Percentiles rank a stretch among this genome's conserved stretches.
Conservation (phyloP, 2,888 invertebrate species). For the Caenorhabditis zanzibari region DNA sequence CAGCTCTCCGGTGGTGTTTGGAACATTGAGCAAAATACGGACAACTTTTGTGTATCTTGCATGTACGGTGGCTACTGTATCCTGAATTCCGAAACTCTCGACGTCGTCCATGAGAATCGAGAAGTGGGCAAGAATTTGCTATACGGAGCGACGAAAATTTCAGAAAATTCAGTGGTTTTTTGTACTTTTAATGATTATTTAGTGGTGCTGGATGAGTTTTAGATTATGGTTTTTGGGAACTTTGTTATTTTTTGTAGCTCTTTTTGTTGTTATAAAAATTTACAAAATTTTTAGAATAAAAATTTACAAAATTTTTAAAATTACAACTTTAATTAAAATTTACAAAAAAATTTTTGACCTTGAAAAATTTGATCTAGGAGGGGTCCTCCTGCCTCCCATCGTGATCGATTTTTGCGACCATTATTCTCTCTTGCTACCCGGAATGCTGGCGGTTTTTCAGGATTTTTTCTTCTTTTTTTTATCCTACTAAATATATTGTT, state of each 20-base stretch:
- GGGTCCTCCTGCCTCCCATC: too few species aligned
- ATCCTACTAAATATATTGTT: too few species aligned
- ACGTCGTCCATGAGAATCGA: slow-evolving; percentile 45
- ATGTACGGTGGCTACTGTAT: slow-evolving; percentile 72
- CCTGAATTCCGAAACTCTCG: slow-evolving; percentile 47
- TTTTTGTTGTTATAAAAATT: neutral
- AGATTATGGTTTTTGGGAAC: neutral
- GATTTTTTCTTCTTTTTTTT: too few species aligned
- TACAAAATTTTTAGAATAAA: too few species aligned
- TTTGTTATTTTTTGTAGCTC: neutral
- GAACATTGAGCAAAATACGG: slow-evolving; percentile 62
- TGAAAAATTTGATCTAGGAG: too few species aligned
- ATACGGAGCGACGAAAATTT: slow-evolving; percentile 65
- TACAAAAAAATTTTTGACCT: too few species aligned
- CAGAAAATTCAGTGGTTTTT: slow-evolving; percentile 44
- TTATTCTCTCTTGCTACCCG: too few species aligned
- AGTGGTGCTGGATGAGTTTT: slow-evolving; percentile 52
- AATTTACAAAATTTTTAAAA: too few species aligned
- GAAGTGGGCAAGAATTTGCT: slow-evolving; percentile 65
- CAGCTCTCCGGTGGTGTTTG: slow-evolving; percentile 71
- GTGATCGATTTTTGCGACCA: too few species aligned
- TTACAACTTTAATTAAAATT: too few species aligned
- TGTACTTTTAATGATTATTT: slow-evolving; percentile 72
- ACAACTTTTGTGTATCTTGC: slow-evolving; percentile 55
- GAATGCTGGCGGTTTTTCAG: too few species aligned